phyloP scores from a whole-genome alignment of 2,888 invertebrate species.

The Callyntrura sp. region DNA sequence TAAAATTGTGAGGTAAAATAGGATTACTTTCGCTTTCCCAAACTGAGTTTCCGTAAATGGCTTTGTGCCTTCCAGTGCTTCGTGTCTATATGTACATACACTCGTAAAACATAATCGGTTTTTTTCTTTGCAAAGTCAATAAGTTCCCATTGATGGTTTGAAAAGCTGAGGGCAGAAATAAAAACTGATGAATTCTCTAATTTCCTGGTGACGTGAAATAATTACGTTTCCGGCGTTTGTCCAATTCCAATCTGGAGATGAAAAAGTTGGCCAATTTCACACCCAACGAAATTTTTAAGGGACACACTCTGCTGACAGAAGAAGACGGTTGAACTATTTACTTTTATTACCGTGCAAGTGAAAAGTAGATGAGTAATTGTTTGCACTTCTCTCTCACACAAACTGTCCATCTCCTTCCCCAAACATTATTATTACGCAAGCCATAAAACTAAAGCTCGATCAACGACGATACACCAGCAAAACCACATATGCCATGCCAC shows the following conservation, averaged over 20 bases:
- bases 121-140: constrained; percentile 27
- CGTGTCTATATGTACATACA: no score
- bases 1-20: constrained; percentile 35
- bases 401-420: no score
- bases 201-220: not conserved
- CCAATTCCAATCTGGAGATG: constrained; percentile 22
- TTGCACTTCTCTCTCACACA: not conserved
- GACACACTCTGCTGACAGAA: constrained; percentile 27
- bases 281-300: constrained; percentile 13
- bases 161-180: not conserved
- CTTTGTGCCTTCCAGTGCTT: not conserved
- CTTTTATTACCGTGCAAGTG: constrained; percentile 34
- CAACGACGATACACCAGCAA: no score
- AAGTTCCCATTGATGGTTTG: constrained; percentile 11
- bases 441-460: no score
- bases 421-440: no score
- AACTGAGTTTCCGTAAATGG: constrained; percentile 17
- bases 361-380: constrained; percentile 19
- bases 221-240: not conserved
- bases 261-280: constrained; percentile 29
- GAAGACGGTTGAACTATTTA: not conserved
- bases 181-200: constrained; percentile 36
- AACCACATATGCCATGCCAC: constrained; percentile 10
- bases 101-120: constrained; percentile 41
- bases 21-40: constrained; percentile 56